Evolutionary conservation across 2,888 invertebrate species (phyloP), one percentile per base, ranked within the genome.

Genomic region (Lasioglossum lativentre): DNA sequence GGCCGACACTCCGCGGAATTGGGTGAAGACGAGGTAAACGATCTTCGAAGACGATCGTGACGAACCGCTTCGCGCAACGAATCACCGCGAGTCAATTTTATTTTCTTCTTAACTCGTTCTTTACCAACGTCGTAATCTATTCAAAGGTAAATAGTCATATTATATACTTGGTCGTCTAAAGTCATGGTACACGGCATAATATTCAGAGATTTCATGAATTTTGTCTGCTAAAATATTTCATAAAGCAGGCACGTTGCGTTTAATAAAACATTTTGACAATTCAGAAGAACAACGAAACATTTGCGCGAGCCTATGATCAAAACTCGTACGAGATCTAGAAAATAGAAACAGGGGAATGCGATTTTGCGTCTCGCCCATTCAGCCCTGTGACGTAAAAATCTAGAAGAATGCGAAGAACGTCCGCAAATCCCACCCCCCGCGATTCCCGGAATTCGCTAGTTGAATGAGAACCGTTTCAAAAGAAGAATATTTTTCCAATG

Each of bases 401-500:
- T 5, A 3, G 34, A 30, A n/a, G 34, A 38, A 74, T 82, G 68
- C 68, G 6, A 30, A 14, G 68, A 73, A 82, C 56, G 68, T 8
- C 23, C 4, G 47, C n/a, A 19, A 72, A 72, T 81, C 47, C 47
- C 52, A 74, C 4, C 68, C 68, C 68, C 38, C n/a, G 12, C 42
- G 19, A 16, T 42, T 27, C 27, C 14, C 45, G 34, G 47, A 23
- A 73, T 73, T n/a, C 30, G 16, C 78, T 71, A 63, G 70, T n/a
- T 47, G 72, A 68, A 34, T 12, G 38, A 34, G 40, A 74, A 86
- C 77, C 75, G 88, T 68, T 68, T 68, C 38, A 85, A 81, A 90
- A 82, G 83, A 88, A 91, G 92, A 93, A 93, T 93, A 93, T 92
- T 93, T 93, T 93, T 91, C 91, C 85, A 78, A 47, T 80, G 88